Evolutionary conservation across 2,888 invertebrate genomes (phyloP), one percentile per base, ranked within the genome.

Genomic region (Amphipyra tragopoginis): DNA sequence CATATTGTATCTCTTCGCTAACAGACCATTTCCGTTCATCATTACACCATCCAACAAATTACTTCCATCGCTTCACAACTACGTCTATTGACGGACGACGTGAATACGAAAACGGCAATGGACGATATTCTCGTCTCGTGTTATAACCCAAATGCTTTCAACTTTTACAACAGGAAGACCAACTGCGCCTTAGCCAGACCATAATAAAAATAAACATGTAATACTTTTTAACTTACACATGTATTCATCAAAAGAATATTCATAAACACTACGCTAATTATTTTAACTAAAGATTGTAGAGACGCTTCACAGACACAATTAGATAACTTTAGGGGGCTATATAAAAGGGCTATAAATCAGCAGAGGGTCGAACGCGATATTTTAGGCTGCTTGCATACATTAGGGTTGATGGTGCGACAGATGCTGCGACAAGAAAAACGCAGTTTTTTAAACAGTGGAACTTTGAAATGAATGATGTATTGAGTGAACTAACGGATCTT

Each of bases 301-400:
- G 68, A 85, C 81, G 85, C 79, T 83, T 82, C 86, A 86, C 86
- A 86, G 82, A 84, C 85, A 88, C 92, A 92, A 92, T 92, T 93
- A 91, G 89, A 92, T 90, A 92, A 90, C 89, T 93, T 93, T 92
- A 93, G 92, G 91, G 89, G 87, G 84, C 88, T 84, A 86, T 91
- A 92, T 89, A 91, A 88, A 89, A 87, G 89, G 88, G 81, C 85
- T 83, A 90, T 93, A 93, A 93, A 93, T 93, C 92, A 91, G 86
- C 65, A 74, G 78, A 90, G 92, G 91, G 92, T 86, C 89, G 88
- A 87, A 89, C 83, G 86, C 87, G 80, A 85, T 85, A 77, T 76
- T 81, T 88, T 82, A 90, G 85, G 87, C 72, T 55, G 64, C 44
- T 47, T 78, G 65, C 72, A 85, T 79, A 85, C 70, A 42, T 11